These are phyloP conservation scores for Aphelenchoides avenae DNA, from an alignment of 1,140 invertebrate species.

Conservation along the genomic window DNA sequence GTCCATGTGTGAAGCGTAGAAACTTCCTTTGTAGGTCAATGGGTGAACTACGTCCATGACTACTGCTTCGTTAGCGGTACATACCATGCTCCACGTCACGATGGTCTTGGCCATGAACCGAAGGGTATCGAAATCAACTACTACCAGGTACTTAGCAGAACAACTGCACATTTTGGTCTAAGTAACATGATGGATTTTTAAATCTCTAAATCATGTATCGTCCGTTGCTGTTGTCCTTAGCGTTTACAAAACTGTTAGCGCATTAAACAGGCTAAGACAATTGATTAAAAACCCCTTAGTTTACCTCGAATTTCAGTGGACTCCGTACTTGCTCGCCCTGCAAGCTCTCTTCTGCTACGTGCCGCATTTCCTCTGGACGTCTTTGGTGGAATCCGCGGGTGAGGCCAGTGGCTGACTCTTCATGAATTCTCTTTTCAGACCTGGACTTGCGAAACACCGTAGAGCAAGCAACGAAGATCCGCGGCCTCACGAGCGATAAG, in stretches of 20 bases:
- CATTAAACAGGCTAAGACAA: no score
- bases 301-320: no score
- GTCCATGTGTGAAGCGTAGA: background rate
- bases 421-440: background rate
- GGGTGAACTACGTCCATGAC: background rate
- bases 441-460: background rate
- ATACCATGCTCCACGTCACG: background rate
- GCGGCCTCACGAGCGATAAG: background rate
- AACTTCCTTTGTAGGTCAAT: background rate
- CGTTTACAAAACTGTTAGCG: no score
- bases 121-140: background rate
- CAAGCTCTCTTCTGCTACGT: conserved; percentile 9
- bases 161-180: no score
- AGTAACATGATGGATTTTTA: no score
- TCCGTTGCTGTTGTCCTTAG: no score
- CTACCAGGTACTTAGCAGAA: no score
- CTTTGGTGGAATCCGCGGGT: background rate
- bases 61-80: conserved; percentile 4
- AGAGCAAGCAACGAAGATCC: background rate
- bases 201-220: no score
- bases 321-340: background rate
- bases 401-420: background rate
- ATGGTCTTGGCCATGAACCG: background rate
- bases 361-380: conserved; percentile 10
- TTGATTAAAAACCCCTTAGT: no score